Conservation (phyloP, 1,140 invertebrate genomes). For the Macrobrachium rosenbergii region DNA sequence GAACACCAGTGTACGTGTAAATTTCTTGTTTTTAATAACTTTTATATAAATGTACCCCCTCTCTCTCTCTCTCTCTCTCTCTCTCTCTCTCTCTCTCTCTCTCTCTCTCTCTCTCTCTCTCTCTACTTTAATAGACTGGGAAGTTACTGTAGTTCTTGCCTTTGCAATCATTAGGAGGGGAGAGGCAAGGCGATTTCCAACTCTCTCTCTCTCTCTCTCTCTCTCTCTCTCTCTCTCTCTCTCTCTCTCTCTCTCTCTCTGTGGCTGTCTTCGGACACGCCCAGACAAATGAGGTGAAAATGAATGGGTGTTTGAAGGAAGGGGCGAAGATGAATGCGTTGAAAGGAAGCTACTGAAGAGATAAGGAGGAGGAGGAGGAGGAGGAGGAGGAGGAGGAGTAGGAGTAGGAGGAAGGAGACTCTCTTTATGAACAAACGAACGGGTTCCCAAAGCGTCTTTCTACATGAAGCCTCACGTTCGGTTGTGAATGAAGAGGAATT, state of each 20-base stretch:
- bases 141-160: too few species aligned
- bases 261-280: neutral
- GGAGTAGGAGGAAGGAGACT: neutral
- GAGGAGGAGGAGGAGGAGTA: too few species aligned
- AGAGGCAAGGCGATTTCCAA: neutral
- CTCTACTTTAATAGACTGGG: too few species aligned
- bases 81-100: too few species aligned
- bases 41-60: too few species aligned
- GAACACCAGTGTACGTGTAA: too few species aligned
- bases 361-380: neutral
- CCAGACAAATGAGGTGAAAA: neutral
- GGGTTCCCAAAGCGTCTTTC: neutral
- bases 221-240: too few species aligned
- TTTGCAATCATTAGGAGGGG: neutral
- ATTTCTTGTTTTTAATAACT: too few species aligned
- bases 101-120: too few species aligned
- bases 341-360: neutral
- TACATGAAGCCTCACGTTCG: too few species aligned
- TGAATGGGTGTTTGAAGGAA: neutral
- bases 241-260: slow-evolving; percentile 32
- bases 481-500: too few species aligned
- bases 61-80: too few species aligned
- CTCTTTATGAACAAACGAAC: neutral
- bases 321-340: neutral
- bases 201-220: slow-evolving; percentile 18